These are phyloP conservation scores for Eidolon helvum DNA, from an alignment of 2,113 vertebrate genomes.

Conservation along the genomic window DNA sequence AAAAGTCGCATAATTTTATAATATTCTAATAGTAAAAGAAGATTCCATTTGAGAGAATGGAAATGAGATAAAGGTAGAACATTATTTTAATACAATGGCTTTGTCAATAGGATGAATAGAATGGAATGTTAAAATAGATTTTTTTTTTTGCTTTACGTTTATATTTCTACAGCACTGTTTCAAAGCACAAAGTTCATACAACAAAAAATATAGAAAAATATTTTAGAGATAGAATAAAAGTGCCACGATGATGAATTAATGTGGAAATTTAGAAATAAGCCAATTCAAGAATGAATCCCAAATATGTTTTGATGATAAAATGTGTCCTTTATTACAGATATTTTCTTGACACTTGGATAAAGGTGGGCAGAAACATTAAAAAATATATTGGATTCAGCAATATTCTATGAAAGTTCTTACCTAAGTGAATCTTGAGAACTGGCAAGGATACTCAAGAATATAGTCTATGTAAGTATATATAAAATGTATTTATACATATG, in stretches of 20 bases:
- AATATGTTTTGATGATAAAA: not conserved
- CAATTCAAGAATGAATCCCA: not conserved
- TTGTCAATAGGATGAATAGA: not conserved
- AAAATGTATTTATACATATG: not conserved
- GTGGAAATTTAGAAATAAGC: not conserved
- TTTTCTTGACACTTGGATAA: not conserved
- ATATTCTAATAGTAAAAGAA: not conserved
- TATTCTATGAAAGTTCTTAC: not conserved
- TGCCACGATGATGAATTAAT: not conserved
- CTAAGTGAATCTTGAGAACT: not conserved
- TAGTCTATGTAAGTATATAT: not conserved
- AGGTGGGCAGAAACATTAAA: not conserved
- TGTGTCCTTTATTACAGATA: not conserved
- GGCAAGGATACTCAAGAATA: not conserved
- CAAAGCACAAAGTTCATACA: not conserved
- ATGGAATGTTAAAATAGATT: not conserved
- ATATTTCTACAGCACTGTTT: not conserved
- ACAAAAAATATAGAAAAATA: not conserved
- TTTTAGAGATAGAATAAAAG: not conserved
- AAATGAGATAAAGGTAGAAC: not conserved
- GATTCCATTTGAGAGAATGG: not conserved
- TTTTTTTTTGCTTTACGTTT: not conserved
- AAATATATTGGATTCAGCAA: not conserved
- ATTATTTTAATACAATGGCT: not conserved
- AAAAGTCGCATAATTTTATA: not conserved